Percentiles rank a stretch among this genome's conserved stretches.
Evolutionary conservation across 2,113 vertebrate species (phyloP).

Genomic region (Ophthalmolycus amberensis): DNA sequence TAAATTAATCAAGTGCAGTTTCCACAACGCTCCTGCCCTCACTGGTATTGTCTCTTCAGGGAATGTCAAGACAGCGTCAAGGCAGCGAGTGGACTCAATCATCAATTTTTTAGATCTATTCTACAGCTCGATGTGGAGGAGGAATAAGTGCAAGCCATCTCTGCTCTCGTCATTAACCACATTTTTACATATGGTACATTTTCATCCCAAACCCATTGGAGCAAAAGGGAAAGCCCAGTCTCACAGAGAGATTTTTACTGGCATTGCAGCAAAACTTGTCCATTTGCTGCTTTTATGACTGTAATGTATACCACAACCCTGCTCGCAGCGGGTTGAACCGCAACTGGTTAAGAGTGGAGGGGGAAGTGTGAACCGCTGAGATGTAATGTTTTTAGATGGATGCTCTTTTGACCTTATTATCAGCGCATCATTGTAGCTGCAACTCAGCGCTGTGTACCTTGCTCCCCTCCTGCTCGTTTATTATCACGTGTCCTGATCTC

Average conservation of each 20-base stretch:
- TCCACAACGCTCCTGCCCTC: slow-evolving; percentile 16
- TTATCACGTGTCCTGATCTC: slow-evolving; percentile 30
- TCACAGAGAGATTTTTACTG: slow-evolving; percentile 1
- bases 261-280: slow-evolving; percentile 29
- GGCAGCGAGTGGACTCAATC: slow-evolving; percentile 19
- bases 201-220: background rate
- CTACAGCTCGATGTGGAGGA: background rate
- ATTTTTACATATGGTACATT: slow-evolving; percentile 9
- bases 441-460: slow-evolving; percentile 22
- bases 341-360: slow-evolving; percentile 13
- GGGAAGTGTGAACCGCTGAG: slow-evolving; percentile 4
- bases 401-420: slow-evolving; percentile 63
- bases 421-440: slow-evolving; percentile 21
- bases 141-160: background rate
- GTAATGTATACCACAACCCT: slow-evolving; percentile 12
- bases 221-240: slow-evolving; percentile 5
- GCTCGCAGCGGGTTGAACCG: slow-evolving; percentile 11
- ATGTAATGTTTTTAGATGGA: slow-evolving; percentile 57
- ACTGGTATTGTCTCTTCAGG: slow-evolving; percentile 1
- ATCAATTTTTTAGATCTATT: slow-evolving; percentile 39
- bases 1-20: slow-evolving; percentile 12
- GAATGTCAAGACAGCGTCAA: slow-evolving; percentile 16
- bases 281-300: slow-evolving; percentile 30
- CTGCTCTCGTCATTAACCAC: slow-evolving; percentile 26
- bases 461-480: background rate